Evolutionary conservation across 2,113 vertebrate species (phyloP).

Genomic region (Anthoscopus minutus): DNA sequence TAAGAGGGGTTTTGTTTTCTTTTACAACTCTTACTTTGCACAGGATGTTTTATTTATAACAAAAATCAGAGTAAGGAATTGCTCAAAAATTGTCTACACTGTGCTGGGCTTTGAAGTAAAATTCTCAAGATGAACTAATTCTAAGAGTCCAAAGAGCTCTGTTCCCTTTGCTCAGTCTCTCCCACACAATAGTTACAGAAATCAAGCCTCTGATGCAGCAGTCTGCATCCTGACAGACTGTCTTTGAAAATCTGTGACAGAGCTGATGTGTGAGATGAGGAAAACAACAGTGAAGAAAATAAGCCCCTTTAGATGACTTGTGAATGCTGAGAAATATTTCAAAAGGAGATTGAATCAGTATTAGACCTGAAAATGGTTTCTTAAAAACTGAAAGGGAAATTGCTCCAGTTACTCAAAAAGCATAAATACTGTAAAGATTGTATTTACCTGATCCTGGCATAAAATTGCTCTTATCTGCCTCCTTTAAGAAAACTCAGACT

Average conservation of each 20-base stretch:
- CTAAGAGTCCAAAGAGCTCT: background rate
- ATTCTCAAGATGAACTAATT: background rate
- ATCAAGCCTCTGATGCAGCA: background rate
- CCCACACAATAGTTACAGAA: background rate
- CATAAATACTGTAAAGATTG: background rate
- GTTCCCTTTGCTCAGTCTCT: background rate
- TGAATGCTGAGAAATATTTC: background rate
- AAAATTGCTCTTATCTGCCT: background rate
- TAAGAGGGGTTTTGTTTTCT: background rate
- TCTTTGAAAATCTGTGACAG: background rate
- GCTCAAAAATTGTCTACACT: background rate
- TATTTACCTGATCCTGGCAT: background rate
- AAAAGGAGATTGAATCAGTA: background rate
- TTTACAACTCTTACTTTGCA: background rate
- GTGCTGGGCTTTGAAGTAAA: background rate
- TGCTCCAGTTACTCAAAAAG: background rate
- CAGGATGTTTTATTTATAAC: background rate
- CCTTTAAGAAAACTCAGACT: background rate
- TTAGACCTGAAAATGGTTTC: background rate
- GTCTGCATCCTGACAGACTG: background rate
- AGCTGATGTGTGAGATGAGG: background rate
- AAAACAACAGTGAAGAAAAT: constrained; percentile 27
- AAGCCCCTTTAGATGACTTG: background rate
- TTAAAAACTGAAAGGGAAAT: constrained; percentile 25
- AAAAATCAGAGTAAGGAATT: background rate